These are phyloP conservation scores for Pseudocheirus occidentalis DNA, from an alignment of 2,797 vertebrate species.

Conservation along the genomic window DNA sequence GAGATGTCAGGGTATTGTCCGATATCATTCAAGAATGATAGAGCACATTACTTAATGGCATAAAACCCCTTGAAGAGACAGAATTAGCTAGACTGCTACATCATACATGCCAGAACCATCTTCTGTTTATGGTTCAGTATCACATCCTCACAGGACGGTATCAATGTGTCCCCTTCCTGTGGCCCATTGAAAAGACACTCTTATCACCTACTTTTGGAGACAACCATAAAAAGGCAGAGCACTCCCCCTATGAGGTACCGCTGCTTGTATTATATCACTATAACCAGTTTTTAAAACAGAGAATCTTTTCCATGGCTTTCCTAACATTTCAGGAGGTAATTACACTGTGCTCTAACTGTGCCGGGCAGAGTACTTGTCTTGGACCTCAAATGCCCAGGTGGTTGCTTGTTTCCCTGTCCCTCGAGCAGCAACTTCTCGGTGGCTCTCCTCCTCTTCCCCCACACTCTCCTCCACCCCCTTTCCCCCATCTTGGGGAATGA, in stretches of 20 bases:
- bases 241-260: not conserved
- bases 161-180: not conserved
- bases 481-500: constrained; percentile 58
- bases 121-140: not conserved
- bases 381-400: constrained; percentile 21
- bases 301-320: constrained; percentile 2
- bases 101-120: constrained; percentile 33
- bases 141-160: not conserved
- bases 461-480: constrained; percentile 11
- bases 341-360: not conserved
- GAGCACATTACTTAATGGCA: constrained; percentile 66
- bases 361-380: constrained; percentile 6
- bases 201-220: not conserved
- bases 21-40: constrained; percentile 62
- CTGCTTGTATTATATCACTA: not conserved
- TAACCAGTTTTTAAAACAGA: constrained; percentile 6
- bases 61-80: constrained; percentile 44
- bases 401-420: constrained; percentile 6
- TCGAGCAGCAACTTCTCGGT: constrained; percentile 33
- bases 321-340: not conserved
- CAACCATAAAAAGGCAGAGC: not conserved
- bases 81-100: constrained; percentile 57
- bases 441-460: constrained; percentile 19
- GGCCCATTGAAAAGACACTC: constrained; percentile 37
- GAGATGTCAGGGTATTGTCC: not conserved